Evolutionary conservation across 2,113 vertebrate species (phyloP), one percentile per base, ranked within the genome.

Genomic region (Leiothrix lutea): DNA sequence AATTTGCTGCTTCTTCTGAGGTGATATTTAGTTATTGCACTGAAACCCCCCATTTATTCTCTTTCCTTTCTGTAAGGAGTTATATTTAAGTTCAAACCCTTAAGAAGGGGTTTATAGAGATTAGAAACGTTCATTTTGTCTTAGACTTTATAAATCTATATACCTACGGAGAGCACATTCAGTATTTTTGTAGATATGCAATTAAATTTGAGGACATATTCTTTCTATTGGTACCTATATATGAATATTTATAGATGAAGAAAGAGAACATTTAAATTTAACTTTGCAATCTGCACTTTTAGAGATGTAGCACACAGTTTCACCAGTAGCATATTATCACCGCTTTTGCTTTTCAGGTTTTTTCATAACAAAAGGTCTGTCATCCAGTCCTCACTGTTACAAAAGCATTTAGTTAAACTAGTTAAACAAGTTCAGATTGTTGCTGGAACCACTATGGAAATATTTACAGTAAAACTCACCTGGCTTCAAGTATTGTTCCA

Each of bases 381-480:
- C 74, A 92, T 80, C 45, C 58, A 82, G 58, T 71, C 58, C 58
- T 95, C 73, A 78, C 36, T 57, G 53, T 74, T 91, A 91, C 77
- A 89, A 38, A 91, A 87, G 80, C 69, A 82, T 72, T 94, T 53
- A 74, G 80, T 84, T 77, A 73, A 92, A 90, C 61, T 48, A 66
- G 74, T 94, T 94, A 94, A 95, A 92, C n/a, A 74, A 90, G 56
- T 84, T 92, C 69, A 89, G 77, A 84, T 35, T 94, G 40, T 35
- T 84, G n/a, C 89, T 94, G 73, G 84, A 96, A 92, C 35, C 51
- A n/a, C 0, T 0, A 3, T 74, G 61, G 57, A 95, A 95, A 91
- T 94, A 87, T 89, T 92, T 95, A 87, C 57, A 89, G 38, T 92
- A 94, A 90, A 91, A 69, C 72, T 97, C 91, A 96, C 95, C 94